These are phyloP conservation scores for Drosophila murphyi DNA, from an alignment of 1,140 invertebrate species.

Conservation along the genomic window DNA sequence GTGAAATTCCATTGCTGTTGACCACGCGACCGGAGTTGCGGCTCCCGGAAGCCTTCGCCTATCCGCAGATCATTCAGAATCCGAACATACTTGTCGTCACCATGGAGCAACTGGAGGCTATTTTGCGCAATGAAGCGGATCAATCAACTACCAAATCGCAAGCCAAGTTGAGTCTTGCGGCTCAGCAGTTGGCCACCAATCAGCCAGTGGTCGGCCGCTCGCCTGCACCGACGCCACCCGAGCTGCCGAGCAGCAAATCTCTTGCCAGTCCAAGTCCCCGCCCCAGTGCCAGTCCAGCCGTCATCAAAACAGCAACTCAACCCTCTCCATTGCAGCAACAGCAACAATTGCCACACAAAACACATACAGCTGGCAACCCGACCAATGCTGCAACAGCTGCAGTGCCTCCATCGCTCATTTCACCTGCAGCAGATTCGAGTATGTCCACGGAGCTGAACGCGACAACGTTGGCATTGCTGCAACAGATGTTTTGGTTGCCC, in stretches of 20 bases:
- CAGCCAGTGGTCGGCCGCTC: conserved; percentile 11
- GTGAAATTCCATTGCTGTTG: conserved; percentile 90
- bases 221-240: not conserved
- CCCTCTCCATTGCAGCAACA: conserved; percentile 25
- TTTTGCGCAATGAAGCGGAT: conserved; percentile 86
- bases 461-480: conserved; percentile 88
- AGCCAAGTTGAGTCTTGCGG: conserved; percentile 40
- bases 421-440: conserved; percentile 77
- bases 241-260: conserved; percentile 37
- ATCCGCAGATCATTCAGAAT: conserved; percentile 89
- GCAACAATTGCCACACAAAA: conserved; percentile 37
- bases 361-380: conserved; percentile 1
- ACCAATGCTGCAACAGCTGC: conserved; percentile 12
- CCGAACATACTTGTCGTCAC: conserved; percentile 92
- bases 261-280: conserved; percentile 47
- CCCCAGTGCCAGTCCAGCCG: conserved; percentile 12
- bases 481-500: conserved; percentile 89
- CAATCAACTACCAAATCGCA: conserved; percentile 55
- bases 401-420: conserved; percentile 22
- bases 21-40: conserved; percentile 89
- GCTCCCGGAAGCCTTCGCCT: conserved; percentile 89
- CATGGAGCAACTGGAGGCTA: conserved; percentile 90
- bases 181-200: conserved; percentile 14
- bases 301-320: not conserved
- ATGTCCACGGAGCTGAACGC: conserved; percentile 88